phyloP scores from a whole-genome alignment of 2,888 invertebrate genomes.

The Seira sanloemensis region DNA sequence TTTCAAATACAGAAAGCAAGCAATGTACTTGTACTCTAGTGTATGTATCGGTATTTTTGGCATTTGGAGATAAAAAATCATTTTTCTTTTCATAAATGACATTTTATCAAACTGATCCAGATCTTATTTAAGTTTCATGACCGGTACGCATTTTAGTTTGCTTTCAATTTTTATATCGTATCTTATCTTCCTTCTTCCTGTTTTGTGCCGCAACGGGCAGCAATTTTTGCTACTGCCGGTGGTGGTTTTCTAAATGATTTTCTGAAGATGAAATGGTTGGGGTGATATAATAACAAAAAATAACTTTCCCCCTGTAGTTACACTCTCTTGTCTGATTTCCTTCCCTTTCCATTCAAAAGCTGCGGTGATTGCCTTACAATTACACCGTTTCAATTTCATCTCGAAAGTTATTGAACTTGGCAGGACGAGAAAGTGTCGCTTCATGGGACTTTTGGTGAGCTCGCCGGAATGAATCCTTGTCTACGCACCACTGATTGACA shows the following conservation, averaged over 20 bases:
- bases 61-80: too few relatives aligned
- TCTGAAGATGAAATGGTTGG: neutral
- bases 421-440: neutral
- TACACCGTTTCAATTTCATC: neutral
- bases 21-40: too few relatives aligned
- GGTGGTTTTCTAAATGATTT: neutral
- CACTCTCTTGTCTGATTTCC: neutral
- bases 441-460: neutral
- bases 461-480: neutral
- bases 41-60: too few relatives aligned
- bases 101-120: too few relatives aligned
- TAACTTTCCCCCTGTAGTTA: neutral
- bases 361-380: neutral
- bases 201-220: too few relatives aligned
- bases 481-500: constrained; percentile 42
- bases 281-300: neutral
- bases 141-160: too few relatives aligned
- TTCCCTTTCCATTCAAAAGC: neutral
- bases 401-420: neutral
- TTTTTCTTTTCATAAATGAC: too few relatives aligned
- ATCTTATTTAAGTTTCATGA: too few relatives aligned
- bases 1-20: too few relatives aligned
- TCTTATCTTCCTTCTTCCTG: too few relatives aligned
- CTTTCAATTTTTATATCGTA: too few relatives aligned
- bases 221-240: too few relatives aligned